These are phyloP conservation scores for Periophthalmodon schlosseri DNA, from an alignment of 2,113 vertebrate genomes.

Conservation along the genomic window DNA sequence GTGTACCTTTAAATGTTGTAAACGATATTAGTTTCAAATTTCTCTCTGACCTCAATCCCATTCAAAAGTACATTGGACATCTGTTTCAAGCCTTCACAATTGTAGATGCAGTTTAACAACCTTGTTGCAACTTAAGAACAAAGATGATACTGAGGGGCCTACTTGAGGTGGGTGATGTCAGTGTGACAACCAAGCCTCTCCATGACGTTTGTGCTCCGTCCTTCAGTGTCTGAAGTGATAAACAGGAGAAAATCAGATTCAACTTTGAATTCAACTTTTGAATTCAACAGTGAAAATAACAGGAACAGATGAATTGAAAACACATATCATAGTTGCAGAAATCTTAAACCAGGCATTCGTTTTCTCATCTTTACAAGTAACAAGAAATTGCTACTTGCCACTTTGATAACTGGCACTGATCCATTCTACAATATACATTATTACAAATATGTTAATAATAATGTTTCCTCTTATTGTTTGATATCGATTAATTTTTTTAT, in stretches of 20 bases:
- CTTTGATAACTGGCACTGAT: background rate
- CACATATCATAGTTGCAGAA: background rate
- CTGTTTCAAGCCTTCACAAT: background rate
- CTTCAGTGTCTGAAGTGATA: slow-evolving; percentile 5
- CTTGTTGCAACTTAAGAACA: background rate
- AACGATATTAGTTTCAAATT: background rate
- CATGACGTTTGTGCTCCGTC: slow-evolving; percentile 8
- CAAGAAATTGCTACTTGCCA: too few relatives aligned
- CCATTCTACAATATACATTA: background rate
- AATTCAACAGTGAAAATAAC: background rate
- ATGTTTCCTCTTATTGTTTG: too few relatives aligned
- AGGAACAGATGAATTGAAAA: background rate
- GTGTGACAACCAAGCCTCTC: background rate
- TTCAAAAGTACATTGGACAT: background rate
- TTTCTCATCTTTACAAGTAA: background rate
- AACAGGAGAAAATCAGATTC: background rate
- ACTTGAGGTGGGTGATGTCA: slow-evolving; percentile 7
- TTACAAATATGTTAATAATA: too few relatives aligned
- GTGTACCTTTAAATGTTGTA: background rate
- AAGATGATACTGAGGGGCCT: background rate
- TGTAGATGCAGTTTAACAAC: background rate
- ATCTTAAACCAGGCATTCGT: too few relatives aligned
- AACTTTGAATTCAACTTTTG: background rate
- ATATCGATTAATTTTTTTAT: too few relatives aligned
- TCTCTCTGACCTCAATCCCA: background rate